Evolutionary conservation across 2,113 vertebrate genomes (phyloP).

Genomic region (Ploceus nigricollis): DNA sequence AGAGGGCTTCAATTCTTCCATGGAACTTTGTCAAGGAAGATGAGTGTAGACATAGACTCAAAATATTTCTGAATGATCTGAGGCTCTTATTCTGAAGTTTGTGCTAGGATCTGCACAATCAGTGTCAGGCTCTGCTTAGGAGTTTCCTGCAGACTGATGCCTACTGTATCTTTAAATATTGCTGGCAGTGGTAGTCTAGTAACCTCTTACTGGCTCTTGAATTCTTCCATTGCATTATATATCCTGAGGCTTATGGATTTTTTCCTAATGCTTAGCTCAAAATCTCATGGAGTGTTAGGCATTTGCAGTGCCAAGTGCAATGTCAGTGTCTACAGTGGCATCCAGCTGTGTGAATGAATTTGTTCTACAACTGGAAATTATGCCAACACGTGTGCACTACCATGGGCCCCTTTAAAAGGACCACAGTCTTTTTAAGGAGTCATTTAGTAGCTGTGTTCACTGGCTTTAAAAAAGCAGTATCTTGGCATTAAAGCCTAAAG

Average conservation of each 20-base stretch:
- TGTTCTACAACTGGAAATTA: neutral
- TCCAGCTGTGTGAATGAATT: neutral
- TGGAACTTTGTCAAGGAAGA: neutral
- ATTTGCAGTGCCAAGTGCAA: neutral
- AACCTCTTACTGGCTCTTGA: neutral
- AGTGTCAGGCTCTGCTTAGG: neutral
- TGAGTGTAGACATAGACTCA: neutral
- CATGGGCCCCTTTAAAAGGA: neutral
- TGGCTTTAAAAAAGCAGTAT: neutral
- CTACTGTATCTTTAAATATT: neutral
- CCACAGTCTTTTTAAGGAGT: neutral
- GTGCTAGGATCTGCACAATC: neutral
- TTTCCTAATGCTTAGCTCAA: neutral
- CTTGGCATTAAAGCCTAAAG: neutral
- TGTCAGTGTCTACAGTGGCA: neutral
- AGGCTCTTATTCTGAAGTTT: neutral
- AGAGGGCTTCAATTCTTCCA: neutral
- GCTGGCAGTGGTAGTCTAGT: neutral
- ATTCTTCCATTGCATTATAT: neutral
- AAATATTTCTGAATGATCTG: neutral
- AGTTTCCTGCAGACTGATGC: neutral
- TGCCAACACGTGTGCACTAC: fast-evolving
- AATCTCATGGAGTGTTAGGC: neutral
- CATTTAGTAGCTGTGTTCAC: neutral
- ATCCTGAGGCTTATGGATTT: neutral